Percentiles rank a stretch among this genome's conserved stretches.
Conservation (phyloP, 2,113 vertebrate genomes). For the Seriola dumerili region DNA sequence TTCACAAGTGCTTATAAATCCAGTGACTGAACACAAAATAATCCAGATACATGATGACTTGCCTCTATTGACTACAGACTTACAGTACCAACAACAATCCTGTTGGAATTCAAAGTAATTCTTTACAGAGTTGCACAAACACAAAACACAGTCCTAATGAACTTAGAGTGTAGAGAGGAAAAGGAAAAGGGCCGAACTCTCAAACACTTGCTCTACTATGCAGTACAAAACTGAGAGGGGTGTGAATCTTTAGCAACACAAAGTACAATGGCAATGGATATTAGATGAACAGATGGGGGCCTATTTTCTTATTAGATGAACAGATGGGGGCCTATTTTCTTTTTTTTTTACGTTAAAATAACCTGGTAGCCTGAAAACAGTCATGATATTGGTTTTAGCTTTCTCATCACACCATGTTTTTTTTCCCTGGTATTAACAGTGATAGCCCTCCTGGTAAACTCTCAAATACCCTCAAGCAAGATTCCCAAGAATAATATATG, state of each 20-base stretch:
- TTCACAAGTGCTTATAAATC: constrained; percentile 68
- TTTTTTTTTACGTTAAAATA: constrained; percentile 37
- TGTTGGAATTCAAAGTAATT: constrained; percentile 45
- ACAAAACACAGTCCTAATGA: constrained; percentile 61
- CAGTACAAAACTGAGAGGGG: constrained; percentile 40
- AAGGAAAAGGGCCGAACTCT: constrained; percentile 9
- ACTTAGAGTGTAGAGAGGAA: constrained; percentile 28
- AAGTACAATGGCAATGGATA: constrained; percentile 41
- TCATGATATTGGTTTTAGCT: constrained; percentile 41
- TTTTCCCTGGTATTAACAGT: constrained; percentile 42
- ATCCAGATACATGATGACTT: constrained; percentile 49
- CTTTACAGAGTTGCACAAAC: constrained; percentile 59
- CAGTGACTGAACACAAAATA: constrained; percentile 73
- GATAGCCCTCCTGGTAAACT: constrained; percentile 53
- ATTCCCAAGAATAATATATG: constrained; percentile 51
- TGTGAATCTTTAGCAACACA: constrained; percentile 20
- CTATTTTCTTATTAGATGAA: neutral
- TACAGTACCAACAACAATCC: constrained; percentile 37
- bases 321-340: constrained; percentile 7
- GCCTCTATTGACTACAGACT: constrained; percentile 30
- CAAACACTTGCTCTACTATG: constrained; percentile 30
- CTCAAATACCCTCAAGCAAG: constrained; percentile 39
- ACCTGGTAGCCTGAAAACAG: constrained; percentile 64
- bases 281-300: constrained; percentile 34
- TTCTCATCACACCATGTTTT: constrained; percentile 17